Evolutionary conservation across 2,797 vertebrate species (phyloP), one percentile per base, ranked within the genome.

Genomic region (Microctenopoma steveboyesi): DNA sequence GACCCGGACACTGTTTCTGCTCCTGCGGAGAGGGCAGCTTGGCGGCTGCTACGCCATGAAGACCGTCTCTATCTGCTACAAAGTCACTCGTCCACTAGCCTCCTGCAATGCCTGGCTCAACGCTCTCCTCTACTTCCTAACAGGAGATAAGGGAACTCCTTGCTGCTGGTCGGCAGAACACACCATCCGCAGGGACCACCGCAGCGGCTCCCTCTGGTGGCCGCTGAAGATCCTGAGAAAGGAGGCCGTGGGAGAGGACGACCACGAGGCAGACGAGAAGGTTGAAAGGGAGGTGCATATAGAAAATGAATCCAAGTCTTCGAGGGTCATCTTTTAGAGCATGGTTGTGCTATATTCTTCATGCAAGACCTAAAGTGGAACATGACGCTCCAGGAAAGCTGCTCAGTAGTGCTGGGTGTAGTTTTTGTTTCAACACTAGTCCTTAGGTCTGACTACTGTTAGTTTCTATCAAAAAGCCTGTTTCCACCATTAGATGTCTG

Each of bases 91-190:
- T 45, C 95, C 95, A 0, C 82, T 95, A 63, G 95, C 95, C 5
- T 95, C 94, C 45, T 95, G 94, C 81, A 95, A 95, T 7, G 94
- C 95, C 57, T 95, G 94, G 92, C 93, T 95, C 64, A 95, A 95
- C 5, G 95, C 95, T 0, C 88, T 95, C 12, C 92, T 95, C 10
- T 95, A 95, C 85, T 95, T 95, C 78, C 88, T 95, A 50, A 95
- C 94, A 0, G 94, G 94, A n/a, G 95, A 95, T 25, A 92, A 94
- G 55, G 89, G 93, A n/a, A 70, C 88, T 27, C 79, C 92, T 54
- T 94, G 93, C 85, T 93, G 93, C 69, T 87, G 88, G 62, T 72
- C 82, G 1, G 67, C 28, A 13, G 84, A 85, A 50, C 83, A 69
- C 18, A 54, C 55, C 0, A 47, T 90, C 4, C 90, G 66, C 1